Evolutionary conservation across 2,113 vertebrate species (phyloP).

Genomic region (Pimephales promelas): DNA sequence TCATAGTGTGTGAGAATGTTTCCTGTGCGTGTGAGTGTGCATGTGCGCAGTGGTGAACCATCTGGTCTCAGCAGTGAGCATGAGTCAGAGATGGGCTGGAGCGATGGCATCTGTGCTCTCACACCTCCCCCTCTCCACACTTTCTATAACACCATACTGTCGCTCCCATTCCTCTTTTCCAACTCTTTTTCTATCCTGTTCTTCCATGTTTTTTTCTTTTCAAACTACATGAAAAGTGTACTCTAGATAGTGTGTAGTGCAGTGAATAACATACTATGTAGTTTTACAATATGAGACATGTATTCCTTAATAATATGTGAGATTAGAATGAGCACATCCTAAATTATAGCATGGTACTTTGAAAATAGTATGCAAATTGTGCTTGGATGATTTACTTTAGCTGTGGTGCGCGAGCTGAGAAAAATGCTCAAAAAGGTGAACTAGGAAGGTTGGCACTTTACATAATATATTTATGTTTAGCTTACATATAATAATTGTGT

Average conservation of each 20-base stretch:
- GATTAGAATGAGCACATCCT: background rate
- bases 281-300: background rate
- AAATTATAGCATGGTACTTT: background rate
- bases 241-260: background rate
- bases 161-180: background rate
- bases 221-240: too few species aligned
- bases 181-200: background rate
- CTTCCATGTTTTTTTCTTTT: background rate
- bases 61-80: conserved; percentile 60
- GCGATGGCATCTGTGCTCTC: conserved; percentile 67
- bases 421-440: too few species aligned
- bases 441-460: too few species aligned
- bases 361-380: background rate
- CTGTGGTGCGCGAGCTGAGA: too few species aligned
- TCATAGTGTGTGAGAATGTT: conserved; percentile 31
- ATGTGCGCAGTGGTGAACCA: conserved; percentile 45
- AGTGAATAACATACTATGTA: background rate
- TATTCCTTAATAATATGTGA: background rate
- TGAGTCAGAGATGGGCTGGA: conserved; percentile 70
- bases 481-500: too few species aligned
- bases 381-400: background rate
- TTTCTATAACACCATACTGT: conserved; percentile 39
- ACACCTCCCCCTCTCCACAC: conserved; percentile 44
- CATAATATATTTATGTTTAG: too few species aligned
- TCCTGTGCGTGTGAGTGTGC: background rate